Percentiles rank a stretch among this genome's conserved stretches.
phyloP scores from a whole-genome alignment of 2,888 invertebrate genomes.

The Chymomyza procnemis region DNA sequence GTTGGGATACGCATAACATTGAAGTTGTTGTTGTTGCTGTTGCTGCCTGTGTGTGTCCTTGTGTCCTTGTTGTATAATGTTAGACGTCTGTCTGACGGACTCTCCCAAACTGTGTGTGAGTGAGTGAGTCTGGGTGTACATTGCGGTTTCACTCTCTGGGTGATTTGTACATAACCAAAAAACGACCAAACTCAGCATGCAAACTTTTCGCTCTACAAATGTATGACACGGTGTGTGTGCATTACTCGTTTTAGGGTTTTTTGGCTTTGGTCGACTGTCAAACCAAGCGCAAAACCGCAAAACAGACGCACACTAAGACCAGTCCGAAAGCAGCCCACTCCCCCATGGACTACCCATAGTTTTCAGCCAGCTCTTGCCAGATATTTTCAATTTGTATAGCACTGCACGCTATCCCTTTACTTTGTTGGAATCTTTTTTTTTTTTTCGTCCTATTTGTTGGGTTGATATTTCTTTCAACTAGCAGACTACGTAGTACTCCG shows the following conservation, averaged over 20 bases:
- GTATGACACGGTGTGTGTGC: constrained; percentile 17
- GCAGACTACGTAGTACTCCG: background rate
- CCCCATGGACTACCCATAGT: background rate
- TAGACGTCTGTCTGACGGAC: constrained; percentile 43
- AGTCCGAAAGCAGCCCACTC: background rate
- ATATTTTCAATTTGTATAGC: constrained; percentile 61
- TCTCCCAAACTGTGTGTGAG: constrained; percentile 11
- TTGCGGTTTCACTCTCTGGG: constrained; percentile 52
- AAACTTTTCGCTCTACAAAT: constrained; percentile 19
- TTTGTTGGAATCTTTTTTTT: constrained; percentile 22
- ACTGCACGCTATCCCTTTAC: background rate
- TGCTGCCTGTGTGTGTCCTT: constrained; percentile 16
- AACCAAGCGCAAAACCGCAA: constrained; percentile 66
- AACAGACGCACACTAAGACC: constrained; percentile 30
- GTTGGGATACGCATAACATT: background rate
- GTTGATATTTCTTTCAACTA: background rate
- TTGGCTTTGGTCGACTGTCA: constrained; percentile 61
- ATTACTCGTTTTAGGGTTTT: constrained; percentile 41
- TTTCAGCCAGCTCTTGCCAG: constrained; percentile 16
- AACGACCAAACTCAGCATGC: background rate
- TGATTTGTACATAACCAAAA: constrained; percentile 32
- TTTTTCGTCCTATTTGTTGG: constrained; percentile 16
- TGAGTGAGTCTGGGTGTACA: constrained; percentile 24
- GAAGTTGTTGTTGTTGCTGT: constrained; percentile 25
- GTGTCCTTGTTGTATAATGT: constrained; percentile 46